Evolutionary conservation across 2,888 invertebrate species (phyloP).

Genomic region (Agrilus mali): DNA sequence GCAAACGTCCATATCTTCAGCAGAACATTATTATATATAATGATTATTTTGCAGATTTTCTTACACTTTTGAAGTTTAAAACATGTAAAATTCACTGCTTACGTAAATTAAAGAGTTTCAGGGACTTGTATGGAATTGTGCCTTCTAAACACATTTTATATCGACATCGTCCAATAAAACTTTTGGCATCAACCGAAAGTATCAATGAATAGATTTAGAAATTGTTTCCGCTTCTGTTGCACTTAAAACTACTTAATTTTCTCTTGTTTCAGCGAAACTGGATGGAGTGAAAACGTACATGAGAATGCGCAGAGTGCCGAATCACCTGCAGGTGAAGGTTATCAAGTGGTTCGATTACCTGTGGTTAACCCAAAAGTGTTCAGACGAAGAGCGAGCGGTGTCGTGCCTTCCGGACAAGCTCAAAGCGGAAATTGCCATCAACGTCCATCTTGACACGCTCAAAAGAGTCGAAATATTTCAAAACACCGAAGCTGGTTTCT

Average conservation of each 20-base stretch:
- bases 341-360: constrained; percentile 99
- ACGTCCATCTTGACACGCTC: constrained; percentile 95
- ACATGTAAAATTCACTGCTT: too few relatives aligned
- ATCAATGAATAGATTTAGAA: too few relatives aligned
- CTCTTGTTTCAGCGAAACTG: constrained; percentile 73
- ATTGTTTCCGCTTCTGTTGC: too few relatives aligned
- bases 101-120: too few relatives aligned
- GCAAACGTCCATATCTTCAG: too few relatives aligned
- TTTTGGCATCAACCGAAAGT: too few relatives aligned
- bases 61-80: too few relatives aligned
- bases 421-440: constrained; percentile 98
- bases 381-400: constrained; percentile 92
- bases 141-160: too few relatives aligned
- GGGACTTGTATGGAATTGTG: too few relatives aligned
- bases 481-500: constrained; percentile 97
- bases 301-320: constrained; percentile 91
- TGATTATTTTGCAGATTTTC: too few relatives aligned
- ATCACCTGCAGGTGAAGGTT: constrained; percentile 90
- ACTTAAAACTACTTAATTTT: neutral
- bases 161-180: too few relatives aligned
- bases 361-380: constrained; percentile 97
- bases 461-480: constrained; percentile 98
- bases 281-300: constrained; percentile 98
- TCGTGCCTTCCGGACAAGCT: constrained; percentile 94
- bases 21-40: too few relatives aligned